phyloP scores from a whole-genome alignment of 2,888 invertebrate species.

The Caenorhabditis plicata region DNA sequence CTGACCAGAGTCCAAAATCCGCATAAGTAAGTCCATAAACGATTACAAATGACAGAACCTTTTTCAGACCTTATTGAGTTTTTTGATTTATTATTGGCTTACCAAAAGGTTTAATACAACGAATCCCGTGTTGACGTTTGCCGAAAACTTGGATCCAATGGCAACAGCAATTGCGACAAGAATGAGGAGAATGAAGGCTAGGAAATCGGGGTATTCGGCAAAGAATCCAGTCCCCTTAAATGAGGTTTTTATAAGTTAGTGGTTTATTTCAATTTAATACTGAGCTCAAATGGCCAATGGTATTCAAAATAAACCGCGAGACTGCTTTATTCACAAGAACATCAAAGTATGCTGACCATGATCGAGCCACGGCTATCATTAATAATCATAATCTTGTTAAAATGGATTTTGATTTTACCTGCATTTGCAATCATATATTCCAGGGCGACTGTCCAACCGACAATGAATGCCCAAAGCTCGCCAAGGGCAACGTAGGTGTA shows the following conservation, averaged over 20 bases:
- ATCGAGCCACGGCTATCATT: slow-evolving; percentile 66
- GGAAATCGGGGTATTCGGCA: slow-evolving; percentile 30
- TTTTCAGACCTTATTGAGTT: slow-evolving; percentile 5
- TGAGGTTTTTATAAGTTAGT: not conserved
- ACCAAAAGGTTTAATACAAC: slow-evolving; percentile 55
- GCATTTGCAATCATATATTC: slow-evolving; percentile 78
- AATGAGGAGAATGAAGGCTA: slow-evolving; percentile 32
- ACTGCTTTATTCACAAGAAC: slow-evolving; percentile 36
- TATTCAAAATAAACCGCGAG: slow-evolving; percentile 13
- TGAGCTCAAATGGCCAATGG: slow-evolving; percentile 16
- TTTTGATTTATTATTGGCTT: not conserved
- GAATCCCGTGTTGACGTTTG: slow-evolving; percentile 66
- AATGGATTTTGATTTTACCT: slow-evolving; percentile 13
- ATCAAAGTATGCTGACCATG: slow-evolving; percentile 68
- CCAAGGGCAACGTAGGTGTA: slow-evolving; percentile 94
- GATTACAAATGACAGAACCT: slow-evolving; percentile 66
- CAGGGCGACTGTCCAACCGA: slow-evolving; percentile 65
- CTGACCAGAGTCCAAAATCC: slow-evolving; percentile 77
- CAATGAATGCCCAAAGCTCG: slow-evolving; percentile 87
- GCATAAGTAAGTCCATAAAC: slow-evolving; percentile 81
- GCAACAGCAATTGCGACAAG: slow-evolving; percentile 51
- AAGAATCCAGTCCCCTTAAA: slow-evolving; percentile 30
- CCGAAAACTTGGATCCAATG: slow-evolving; percentile 66
- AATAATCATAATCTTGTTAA: not conserved
- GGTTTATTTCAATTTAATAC: not conserved